Base-by-base conservation (phyloP, 2,113 vertebrate species). In the Lycaon pictus region DNA sequence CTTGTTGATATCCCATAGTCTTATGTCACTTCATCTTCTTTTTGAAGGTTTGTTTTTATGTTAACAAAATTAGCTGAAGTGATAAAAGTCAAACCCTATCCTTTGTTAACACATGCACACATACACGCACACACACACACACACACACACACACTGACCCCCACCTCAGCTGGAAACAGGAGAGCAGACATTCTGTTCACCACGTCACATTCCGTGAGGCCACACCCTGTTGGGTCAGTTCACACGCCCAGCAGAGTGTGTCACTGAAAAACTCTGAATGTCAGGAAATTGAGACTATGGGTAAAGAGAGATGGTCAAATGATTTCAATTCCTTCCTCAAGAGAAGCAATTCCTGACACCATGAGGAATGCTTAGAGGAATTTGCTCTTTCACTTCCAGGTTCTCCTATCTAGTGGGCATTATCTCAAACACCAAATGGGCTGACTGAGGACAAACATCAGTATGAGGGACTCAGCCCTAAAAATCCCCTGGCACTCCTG, bases 361-460 rank as follows among this genome's bases (percentile, higher is more conserved):
- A 22, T 13, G 55, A 83, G 89, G 96, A 96, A 86, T 86, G 94
- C 35, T 63, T 1, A 1, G 62, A 87, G 80, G 94, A 96, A 95
- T 97, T 35, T 72, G 90, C 90, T 80, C 69, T 89, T 67, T 96
- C 55, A 53, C 79, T 90, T 97, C 90, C 93, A 69, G 93, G 10
- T 60, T 32, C 65, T 79, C 69, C 90, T 56, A 29, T 86, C 79
- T 71, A 79, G 63, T 11, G 35, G 88, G 90, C 85, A 53, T 27
- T 20, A 81, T 53, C 4, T 23, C 23, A 37, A 88, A 72, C 67
- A 88, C 84, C 93, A 93, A 93, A 35, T 11, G 51, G 71, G 87
- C 83, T 0, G 32, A 69, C 29, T 0, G 3, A 43, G 65, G 74
- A 95, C 65, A 79, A 32, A 60, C 3, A 27, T 85, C 95, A 90